Evolutionary conservation across 2,113 vertebrate genomes (phyloP).

Genomic region (Dryoscopus gambensis): DNA sequence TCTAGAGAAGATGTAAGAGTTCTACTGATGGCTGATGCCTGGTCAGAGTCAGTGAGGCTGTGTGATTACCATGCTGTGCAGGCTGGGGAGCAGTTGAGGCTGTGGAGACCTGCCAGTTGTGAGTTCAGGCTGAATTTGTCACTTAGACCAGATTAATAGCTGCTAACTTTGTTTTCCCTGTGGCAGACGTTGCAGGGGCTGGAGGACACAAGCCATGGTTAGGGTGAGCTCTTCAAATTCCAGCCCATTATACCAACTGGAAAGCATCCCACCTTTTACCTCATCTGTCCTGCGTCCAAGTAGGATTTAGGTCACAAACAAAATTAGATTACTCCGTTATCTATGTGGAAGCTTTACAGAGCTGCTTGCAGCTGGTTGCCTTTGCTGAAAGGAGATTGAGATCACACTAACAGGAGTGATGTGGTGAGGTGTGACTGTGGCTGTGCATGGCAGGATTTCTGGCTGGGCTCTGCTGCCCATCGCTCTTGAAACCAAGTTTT

Average conservation of each 20-base stretch:
- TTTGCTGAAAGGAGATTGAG: background rate
- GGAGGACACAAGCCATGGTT: background rate
- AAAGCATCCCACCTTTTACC: background rate
- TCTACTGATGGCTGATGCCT: background rate
- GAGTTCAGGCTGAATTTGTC: background rate
- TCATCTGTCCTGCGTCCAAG: background rate
- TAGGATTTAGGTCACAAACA: constrained; percentile 13
- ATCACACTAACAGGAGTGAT: background rate
- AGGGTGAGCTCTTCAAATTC: background rate
- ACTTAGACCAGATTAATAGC: background rate
- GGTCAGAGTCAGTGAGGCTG: background rate
- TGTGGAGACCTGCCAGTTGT: background rate
- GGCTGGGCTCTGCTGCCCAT: background rate
- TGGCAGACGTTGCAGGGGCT: background rate
- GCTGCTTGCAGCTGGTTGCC: background rate
- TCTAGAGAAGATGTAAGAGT: background rate
- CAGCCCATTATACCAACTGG: background rate
- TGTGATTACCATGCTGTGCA: background rate
- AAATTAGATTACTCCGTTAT: background rate
- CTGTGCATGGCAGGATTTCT: background rate
- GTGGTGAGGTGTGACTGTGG: background rate
- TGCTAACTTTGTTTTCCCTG: background rate
- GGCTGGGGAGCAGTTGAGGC: background rate
- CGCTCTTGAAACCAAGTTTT: background rate
- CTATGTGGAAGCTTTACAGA: background rate